Evolutionary conservation across 2,113 vertebrate species (phyloP).

Genomic region (Calonectris borealis): DNA sequence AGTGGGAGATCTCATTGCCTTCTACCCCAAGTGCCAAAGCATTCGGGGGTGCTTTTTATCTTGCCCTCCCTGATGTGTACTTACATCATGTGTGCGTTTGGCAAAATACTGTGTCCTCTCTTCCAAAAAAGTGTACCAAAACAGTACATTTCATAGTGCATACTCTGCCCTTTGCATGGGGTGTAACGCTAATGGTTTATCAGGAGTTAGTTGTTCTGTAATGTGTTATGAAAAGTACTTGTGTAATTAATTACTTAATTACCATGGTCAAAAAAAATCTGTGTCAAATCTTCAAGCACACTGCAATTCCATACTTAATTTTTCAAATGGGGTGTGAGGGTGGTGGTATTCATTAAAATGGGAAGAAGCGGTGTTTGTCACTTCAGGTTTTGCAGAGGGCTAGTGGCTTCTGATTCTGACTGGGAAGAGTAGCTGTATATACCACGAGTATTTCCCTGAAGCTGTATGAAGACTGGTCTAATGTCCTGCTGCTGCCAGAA

Average conservation of each 20-base stretch:
- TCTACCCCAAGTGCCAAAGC: neutral
- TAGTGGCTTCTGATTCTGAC: neutral
- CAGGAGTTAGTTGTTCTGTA: neutral
- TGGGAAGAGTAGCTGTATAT: neutral
- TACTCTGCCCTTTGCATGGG: neutral
- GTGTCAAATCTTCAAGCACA: neutral
- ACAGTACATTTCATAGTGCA: accelerated
- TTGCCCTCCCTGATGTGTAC: neutral
- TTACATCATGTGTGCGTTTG: neutral
- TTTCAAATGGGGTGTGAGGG: accelerated
- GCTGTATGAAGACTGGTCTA: neutral
- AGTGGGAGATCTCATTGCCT: neutral
- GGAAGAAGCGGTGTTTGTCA: neutral
- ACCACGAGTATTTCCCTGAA: neutral
- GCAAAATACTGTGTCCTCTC: neutral
- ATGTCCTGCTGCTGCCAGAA: neutral
- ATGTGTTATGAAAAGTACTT: neutral
- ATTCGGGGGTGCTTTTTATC: neutral
- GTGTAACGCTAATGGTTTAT: neutral
- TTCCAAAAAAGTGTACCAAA: neutral
- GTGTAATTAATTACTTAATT: neutral
- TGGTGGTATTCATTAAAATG: neutral
- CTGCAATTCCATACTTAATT: neutral
- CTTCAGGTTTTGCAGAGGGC: neutral
- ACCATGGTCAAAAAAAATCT: neutral